Evolutionary conservation across 2,113 vertebrate genomes (phyloP), one percentile per base, ranked within the genome.

Genomic region (Numida meleagris): DNA sequence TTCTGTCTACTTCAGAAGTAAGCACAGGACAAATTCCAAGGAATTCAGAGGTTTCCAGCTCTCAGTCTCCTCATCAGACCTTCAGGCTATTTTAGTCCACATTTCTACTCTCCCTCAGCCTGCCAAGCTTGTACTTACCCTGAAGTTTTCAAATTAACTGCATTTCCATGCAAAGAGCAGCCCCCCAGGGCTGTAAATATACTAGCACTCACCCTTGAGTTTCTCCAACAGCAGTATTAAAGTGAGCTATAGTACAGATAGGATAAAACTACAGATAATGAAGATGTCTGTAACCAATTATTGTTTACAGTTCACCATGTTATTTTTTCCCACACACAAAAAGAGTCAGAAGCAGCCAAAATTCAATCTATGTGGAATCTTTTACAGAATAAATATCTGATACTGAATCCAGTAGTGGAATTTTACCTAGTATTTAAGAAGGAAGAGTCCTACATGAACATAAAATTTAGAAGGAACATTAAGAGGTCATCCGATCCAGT

Each of bases 401-500:
- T 24, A 33, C 9, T 13, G 43, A 92, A 82, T 72, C 27, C 38
- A 40, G 31, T 13, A 72, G 17, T 68, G 61, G 57, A 96, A 86
- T 92, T 55, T 65, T 34, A 93, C 58, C 71, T 75, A 7, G 0
- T 59, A 83, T 50, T 58, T 70, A 89, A 79, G 55, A 76, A 6
- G 57, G 73, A 86, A 86, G 43, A 83, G 16, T 78, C 46, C 31
- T 4, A 59, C 17, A 78, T 20, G 27, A 78, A 71, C 4, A 4
- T 46, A 89, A 88, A 88, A 20, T 72, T 95, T 53, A 83, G 72
- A 90, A 92, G 79, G 85, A 88, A 70, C 63, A 42, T 86, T 76
- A 70, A 80, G 84, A 91, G 93, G 91, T 91, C 96, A 94, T 27
- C 82, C 72, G 67, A 89, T 65, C 48, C 31, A 89, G 96, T 68